phyloP scores from a whole-genome alignment of 2,888 invertebrate species.

The Aleiodes testaceus region DNA sequence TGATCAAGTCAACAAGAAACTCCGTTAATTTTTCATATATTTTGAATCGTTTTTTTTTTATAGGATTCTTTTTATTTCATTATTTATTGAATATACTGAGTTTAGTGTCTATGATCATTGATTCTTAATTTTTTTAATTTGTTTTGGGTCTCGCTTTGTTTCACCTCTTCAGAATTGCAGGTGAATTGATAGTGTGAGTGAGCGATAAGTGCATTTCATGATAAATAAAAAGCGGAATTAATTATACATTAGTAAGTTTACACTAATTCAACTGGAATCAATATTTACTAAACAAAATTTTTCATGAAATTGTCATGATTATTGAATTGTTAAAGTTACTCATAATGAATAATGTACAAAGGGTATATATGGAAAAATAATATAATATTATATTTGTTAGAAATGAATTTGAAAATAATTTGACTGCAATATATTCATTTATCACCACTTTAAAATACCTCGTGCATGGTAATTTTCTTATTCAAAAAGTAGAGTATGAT shows the following conservation, averaged over 20 bases:
- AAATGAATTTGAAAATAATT: slow-evolving; percentile 18
- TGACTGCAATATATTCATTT: slow-evolving; percentile 26
- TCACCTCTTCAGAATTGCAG: too few species aligned
- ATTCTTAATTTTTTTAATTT: too few species aligned
- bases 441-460: neutral
- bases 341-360: slow-evolving; percentile 48
- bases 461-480: slow-evolving; percentile 1
- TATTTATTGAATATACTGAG: slow-evolving; percentile 17
- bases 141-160: too few species aligned
- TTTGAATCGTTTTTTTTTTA: slow-evolving; percentile 10
- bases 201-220: too few species aligned
- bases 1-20: slow-evolving; percentile 81
- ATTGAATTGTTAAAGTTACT: neutral
- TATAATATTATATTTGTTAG: slow-evolving; percentile 36
- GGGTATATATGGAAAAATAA: slow-evolving; percentile 43
- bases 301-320: neutral
- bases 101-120: too few species aligned
- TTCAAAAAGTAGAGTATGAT: slow-evolving; percentile 5
- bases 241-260: too few species aligned
- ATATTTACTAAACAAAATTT: too few species aligned
- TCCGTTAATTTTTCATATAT: slow-evolving; percentile 72
- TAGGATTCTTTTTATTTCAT: slow-evolving; percentile 21
- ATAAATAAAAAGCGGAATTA: too few species aligned
- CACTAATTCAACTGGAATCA: too few species aligned
- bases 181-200: too few species aligned